Conservation (phyloP, 2,797 vertebrate species). For the Kryptopterus vitreolus region DNA sequence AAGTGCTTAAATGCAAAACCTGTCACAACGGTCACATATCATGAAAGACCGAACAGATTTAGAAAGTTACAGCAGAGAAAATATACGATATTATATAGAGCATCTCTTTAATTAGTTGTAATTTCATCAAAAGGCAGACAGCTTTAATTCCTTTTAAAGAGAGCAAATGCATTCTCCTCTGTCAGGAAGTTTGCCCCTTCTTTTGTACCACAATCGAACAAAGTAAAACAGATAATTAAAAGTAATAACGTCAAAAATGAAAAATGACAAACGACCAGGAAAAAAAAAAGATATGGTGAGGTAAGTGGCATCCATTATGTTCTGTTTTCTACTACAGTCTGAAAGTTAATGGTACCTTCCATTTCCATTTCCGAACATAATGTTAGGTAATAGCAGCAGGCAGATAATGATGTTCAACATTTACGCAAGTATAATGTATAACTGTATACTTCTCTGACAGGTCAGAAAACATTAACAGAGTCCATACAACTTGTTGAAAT, state of each 20-base stretch:
- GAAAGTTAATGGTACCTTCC: not conserved
- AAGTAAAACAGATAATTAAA: not conserved
- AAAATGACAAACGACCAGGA: not conserved
- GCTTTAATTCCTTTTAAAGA: not conserved
- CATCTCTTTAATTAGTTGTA: not conserved
- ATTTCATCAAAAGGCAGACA: not conserved
- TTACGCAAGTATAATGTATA: not conserved
- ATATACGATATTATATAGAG: not conserved
- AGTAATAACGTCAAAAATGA: not conserved
- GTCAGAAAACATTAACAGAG: not conserved
- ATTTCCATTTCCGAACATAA: not conserved
- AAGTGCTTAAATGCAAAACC: not conserved
- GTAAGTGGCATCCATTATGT: not conserved
- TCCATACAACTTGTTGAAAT: not conserved
- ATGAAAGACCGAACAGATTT: not conserved
- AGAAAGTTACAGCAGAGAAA: not conserved
- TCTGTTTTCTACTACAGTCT: not conserved
- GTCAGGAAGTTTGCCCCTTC: not conserved
- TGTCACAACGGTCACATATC: no score
- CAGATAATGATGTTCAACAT: not conserved
- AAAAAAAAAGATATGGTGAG: not conserved
- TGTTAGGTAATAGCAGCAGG: not conserved
- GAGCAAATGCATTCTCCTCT: not conserved
- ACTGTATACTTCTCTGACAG: not conserved
- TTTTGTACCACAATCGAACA: not conserved